Evolutionary conservation across 2,888 invertebrate genomes (phyloP).

Genomic region (Oligia strigilis): DNA sequence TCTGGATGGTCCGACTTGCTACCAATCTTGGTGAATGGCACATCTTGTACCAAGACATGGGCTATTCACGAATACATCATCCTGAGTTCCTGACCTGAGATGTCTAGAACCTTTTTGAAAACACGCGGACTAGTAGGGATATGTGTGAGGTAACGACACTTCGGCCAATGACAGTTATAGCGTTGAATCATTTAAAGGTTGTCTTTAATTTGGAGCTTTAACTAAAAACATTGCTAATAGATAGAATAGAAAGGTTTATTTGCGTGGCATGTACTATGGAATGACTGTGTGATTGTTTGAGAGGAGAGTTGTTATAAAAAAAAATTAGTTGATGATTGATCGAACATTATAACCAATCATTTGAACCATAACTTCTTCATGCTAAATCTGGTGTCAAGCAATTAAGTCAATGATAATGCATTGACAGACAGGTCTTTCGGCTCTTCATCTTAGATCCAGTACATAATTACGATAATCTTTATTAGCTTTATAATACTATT

Average conservation of each 20-base stretch:
- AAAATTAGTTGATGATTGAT: neutral
- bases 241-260: neutral
- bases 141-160: neutral
- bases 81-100: too few species aligned
- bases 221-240: neutral
- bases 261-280: neutral
- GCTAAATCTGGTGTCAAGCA: neutral
- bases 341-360: neutral
- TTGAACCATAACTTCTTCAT: neutral
- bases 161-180: neutral
- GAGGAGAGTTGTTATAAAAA: neutral
- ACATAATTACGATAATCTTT: slow-evolving; percentile 33
- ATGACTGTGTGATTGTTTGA: neutral
- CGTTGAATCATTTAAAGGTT: neutral
- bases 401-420: neutral
- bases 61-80: neutral
- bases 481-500: slow-evolving; percentile 30
- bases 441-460: neutral
- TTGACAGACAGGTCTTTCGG: neutral
- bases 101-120: too few species aligned
- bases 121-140: too few species aligned
- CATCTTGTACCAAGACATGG: neutral
- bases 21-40: neutral
- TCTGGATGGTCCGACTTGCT: neutral
- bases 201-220: neutral